Conservation (phyloP, 2,113 vertebrate species). For the Myocastor coypus region DNA sequence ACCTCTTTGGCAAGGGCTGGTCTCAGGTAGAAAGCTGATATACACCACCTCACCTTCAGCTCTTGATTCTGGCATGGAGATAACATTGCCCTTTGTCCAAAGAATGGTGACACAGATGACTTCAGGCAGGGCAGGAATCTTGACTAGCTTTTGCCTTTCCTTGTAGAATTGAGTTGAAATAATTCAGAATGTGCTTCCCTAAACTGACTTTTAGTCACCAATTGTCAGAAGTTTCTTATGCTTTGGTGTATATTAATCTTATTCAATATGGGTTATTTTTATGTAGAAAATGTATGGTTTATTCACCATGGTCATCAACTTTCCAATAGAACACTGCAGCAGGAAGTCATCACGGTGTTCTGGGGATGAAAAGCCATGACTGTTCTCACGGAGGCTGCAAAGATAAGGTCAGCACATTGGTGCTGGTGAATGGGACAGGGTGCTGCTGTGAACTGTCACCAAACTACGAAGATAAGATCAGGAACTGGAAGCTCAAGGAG, state of each 20-base stretch:
- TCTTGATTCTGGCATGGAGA: slow-evolving; percentile 1
- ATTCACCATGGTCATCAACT: neutral
- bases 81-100: neutral
- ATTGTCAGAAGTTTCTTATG: neutral
- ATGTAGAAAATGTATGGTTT: neutral
- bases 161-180: slow-evolving; percentile 46
- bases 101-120: neutral
- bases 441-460: neutral
- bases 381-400: neutral
- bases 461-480: neutral
- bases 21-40: neutral
- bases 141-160: neutral
- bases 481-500: rapidly evolving
- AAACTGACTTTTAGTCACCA: neutral
- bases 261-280: neutral
- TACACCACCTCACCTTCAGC: neutral
- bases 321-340: neutral
- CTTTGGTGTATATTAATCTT: neutral
- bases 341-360: neutral
- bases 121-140: neutral
- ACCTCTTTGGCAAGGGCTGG: neutral
- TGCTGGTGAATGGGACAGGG: neutral
- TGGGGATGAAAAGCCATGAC: neutral
- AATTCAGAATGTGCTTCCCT: neutral
- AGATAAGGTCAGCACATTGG: rapidly evolving